Base-by-base conservation (phyloP, 1,140 invertebrate genomes). In the Stenopsyche tienmushanensis region DNA sequence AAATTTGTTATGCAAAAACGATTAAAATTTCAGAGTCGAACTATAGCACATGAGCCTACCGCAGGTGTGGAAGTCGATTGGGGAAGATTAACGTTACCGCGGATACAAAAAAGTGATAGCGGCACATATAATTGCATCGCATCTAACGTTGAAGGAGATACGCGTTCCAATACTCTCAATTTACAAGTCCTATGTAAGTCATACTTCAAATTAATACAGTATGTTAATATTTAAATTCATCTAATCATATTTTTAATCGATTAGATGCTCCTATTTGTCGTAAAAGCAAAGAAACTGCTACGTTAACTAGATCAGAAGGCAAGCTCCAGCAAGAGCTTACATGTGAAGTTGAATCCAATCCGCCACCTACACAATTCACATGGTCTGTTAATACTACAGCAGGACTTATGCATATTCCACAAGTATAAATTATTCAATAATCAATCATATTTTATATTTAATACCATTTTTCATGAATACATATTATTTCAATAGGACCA, bases 191-290 rank as follows among this genome's bases (percentile, higher is more conserved):
- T 62, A 42, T 62, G 60, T 62, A 41, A 50, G 47, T 39, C 3
- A 42, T 15, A 34, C 41, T 52, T 15, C 26, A 25, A 3, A 57
- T 39, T 2, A 57, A 57, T 34, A 57, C 3, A 62, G 13, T 25
- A 62, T 42, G 42, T 44, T 42, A 8, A 7, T n/a, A 41, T 15
- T 41, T 58, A 15, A 54, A 58, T 42, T 58, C 2, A 42, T 41
- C 20, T 10, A 8, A 57, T 3, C 21, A 25, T 39, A 17, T 42
- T 3, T n/a, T 54, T 17, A 50, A 44, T 66, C 42, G 21, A 52
- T 18, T 23, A 69, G 67, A 25, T 59, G 34, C 67, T 7, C 67
- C 67, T 21, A 41, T 66, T 7, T 69, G 67, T 49, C 52, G 59
- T 15, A 47, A 57, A 23, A 66, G 47, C 26, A 65, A 52, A 50